Evolutionary conservation across 37 sponge, comb jelly and placozoan species (phyloP).

Genomic region (Lycopodina hypogea): DNA sequence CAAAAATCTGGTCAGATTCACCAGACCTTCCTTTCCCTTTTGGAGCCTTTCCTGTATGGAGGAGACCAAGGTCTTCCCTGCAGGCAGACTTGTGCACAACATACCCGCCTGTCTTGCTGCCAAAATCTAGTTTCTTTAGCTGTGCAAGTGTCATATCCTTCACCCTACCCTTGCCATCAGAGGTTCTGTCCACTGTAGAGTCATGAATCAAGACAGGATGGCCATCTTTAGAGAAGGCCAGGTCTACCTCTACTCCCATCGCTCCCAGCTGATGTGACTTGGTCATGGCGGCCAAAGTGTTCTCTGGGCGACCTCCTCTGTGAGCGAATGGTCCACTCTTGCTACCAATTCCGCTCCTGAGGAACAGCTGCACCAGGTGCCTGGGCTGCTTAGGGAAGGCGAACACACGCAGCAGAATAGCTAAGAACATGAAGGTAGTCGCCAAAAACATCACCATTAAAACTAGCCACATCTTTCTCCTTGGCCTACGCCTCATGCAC

Average conservation of each 20-base stretch:
- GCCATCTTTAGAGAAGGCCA: conserved; percentile 59
- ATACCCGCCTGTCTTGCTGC: conserved; percentile 14
- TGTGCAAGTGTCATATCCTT: conserved; percentile 57
- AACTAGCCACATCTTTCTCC: too few relatives aligned
- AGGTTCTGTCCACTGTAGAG: conserved; percentile 38
- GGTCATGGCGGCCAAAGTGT: conserved; percentile 63
- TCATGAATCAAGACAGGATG: conserved; percentile 72
- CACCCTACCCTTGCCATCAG: conserved; percentile 40
- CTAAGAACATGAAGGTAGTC: too few relatives aligned
- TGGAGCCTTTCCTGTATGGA: too few relatives aligned
- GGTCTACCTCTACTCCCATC: conserved; percentile 61
- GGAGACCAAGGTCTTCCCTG: too few relatives aligned
- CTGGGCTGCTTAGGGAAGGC: too few relatives aligned
- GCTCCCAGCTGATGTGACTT: conserved; percentile 54
- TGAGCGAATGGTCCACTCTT: conserved; percentile 51
- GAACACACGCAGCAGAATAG: too few relatives aligned
- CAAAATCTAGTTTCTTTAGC: conserved; percentile 42
- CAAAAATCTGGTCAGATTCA: too few relatives aligned
- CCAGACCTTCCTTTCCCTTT: too few relatives aligned
- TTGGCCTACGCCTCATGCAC: too few relatives aligned
- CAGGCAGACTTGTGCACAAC: too few relatives aligned
- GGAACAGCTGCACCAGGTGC: too few relatives aligned
- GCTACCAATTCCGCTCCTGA: background rate
- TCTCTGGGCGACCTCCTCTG: conserved; percentile 73
- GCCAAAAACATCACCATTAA: too few relatives aligned